Conservation (phyloP, 1,140 invertebrate species). For the Fopius arisanus region DNA sequence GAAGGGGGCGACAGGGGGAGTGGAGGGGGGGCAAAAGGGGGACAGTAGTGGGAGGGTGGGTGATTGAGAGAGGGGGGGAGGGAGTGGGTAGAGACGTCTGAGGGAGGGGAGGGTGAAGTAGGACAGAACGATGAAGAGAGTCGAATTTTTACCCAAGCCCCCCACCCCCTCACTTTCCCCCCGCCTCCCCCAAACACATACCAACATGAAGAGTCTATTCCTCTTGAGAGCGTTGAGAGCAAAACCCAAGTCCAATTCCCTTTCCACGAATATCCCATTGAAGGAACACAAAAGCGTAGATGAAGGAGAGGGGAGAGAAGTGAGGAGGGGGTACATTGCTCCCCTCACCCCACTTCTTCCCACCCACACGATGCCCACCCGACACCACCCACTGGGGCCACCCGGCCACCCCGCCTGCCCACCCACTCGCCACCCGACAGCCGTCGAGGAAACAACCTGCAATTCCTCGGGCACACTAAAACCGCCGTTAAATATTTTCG, state of each 20-base stretch:
- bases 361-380: conserved; percentile 46
- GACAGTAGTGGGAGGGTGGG: too few relatives aligned
- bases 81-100: conserved; percentile 14
- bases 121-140: neutral
- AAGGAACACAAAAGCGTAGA: neutral
- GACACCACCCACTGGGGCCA: conserved; percentile 48
- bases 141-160: neutral
- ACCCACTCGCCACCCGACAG: conserved; percentile 65
- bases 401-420: conserved; percentile 63
- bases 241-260: neutral
- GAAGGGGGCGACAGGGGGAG: too few relatives aligned
- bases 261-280: neutral
- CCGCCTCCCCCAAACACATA: too few relatives aligned
- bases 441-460: conserved; percentile 65
- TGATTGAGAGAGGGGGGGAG: neutral
- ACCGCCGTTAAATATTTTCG: conserved; percentile 24
- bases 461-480: conserved; percentile 39
- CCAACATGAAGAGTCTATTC: too few relatives aligned
- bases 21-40: too few relatives aligned
- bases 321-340: conserved; percentile 49
- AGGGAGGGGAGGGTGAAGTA: conserved; percentile 10
- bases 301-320: neutral
- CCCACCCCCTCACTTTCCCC: too few relatives aligned
- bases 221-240: too few relatives aligned
- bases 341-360: conserved; percentile 57